These are phyloP conservation scores for Aldrovandia affinis DNA, from an alignment of 2,797 vertebrate species.

Conservation along the genomic window DNA sequence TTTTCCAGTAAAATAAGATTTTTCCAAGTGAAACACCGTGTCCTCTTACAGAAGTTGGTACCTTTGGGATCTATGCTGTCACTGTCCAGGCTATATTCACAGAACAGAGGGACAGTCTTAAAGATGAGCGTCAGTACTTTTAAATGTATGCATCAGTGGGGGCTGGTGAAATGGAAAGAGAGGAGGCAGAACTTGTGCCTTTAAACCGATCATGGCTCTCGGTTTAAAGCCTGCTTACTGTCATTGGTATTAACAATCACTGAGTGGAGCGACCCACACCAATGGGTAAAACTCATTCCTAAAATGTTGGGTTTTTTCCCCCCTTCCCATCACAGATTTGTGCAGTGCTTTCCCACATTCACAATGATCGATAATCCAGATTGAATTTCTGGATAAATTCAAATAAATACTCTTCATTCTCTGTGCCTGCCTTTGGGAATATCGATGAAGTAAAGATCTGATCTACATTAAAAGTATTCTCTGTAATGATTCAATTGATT, in stretches of 20 bases:
- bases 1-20: slow-evolving; percentile 37
- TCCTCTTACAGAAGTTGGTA: background rate
- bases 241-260: background rate
- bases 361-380: no score
- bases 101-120: background rate
- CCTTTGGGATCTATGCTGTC: background rate
- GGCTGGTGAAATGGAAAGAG: background rate
- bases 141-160: background rate
- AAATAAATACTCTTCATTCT: no score
- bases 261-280: background rate
- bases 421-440: no score
- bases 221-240: background rate
- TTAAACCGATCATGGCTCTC: background rate
- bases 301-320: background rate
- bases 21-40: slow-evolving; percentile 20
- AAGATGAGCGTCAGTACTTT: background rate
- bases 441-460: no score
- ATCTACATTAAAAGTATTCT: background rate
- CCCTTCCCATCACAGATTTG: no score
- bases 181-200: background rate
- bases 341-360: no score
- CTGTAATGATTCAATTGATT: background rate
- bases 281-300: background rate
- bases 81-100: background rate
- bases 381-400: no score